A percentile compares a stretch with the other conserved stretches of the same genome.
Conservation (phyloP, 2,113 vertebrate species). For the Holacanthus passer region DNA sequence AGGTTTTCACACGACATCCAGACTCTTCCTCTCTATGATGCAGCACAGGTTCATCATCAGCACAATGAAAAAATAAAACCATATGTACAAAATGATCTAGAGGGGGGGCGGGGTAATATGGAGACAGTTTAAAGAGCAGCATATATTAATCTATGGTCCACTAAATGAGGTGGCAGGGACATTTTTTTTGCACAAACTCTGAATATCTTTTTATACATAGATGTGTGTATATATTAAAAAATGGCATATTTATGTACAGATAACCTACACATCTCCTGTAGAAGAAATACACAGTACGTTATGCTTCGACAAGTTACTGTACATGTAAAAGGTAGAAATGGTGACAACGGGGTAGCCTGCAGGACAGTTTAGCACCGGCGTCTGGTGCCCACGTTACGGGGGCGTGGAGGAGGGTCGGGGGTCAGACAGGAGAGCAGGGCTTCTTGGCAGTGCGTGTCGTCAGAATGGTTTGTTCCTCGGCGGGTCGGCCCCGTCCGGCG, state of each 20-base stretch:
- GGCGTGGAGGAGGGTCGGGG: background rate
- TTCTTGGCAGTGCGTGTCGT: slow-evolving; percentile 85
- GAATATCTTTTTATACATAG: slow-evolving; percentile 87
- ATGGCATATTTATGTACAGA: slow-evolving; percentile 97
- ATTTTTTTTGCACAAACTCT: slow-evolving; percentile 88
- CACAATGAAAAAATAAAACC: slow-evolving; percentile 86
- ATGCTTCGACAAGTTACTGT: slow-evolving; percentile 90
- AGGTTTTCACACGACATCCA: slow-evolving; percentile 54
- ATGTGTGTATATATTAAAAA: slow-evolving; percentile 84
- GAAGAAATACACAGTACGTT: slow-evolving; percentile 95
- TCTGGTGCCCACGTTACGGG: slow-evolving; percentile 69
- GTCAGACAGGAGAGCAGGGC: slow-evolving; percentile 61
- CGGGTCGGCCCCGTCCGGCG: slow-evolving; percentile 53
- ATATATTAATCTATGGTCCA: slow-evolving; percentile 87
- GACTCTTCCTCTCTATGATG: slow-evolving; percentile 73
- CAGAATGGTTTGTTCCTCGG: slow-evolving; percentile 65
- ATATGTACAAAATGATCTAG: slow-evolving; percentile 88
- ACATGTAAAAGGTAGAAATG: slow-evolving; percentile 92
- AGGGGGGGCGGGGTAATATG: slow-evolving; percentile 62
- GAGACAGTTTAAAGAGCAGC: slow-evolving; percentile 89
- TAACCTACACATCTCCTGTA: slow-evolving; percentile 86
- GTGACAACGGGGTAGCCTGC: slow-evolving; percentile 72
- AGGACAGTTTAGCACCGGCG: slow-evolving; percentile 79
- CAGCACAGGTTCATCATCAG: slow-evolving; percentile 84
- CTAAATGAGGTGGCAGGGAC: slow-evolving; percentile 87